Percentiles rank a stretch among this genome's conserved stretches.
Evolutionary conservation across 2,797 vertebrate genomes (phyloP).

Genomic region (Smutsia gigantea): DNA sequence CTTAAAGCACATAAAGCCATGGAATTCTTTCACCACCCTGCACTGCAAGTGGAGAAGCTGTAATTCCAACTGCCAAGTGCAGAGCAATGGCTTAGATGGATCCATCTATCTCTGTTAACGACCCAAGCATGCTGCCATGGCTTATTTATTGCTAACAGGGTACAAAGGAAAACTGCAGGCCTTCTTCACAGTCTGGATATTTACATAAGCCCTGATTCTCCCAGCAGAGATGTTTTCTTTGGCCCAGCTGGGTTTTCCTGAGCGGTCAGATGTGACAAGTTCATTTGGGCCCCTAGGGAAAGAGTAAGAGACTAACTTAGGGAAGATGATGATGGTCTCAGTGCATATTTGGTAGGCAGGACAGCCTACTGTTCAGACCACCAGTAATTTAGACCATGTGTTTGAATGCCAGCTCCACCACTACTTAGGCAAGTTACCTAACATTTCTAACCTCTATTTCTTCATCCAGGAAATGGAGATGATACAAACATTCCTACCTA

Average conservation of each 20-base stretch:
- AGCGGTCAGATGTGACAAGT: constrained; percentile 7
- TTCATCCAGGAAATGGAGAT: neutral
- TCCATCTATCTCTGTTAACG: constrained; percentile 29
- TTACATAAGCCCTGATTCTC: neutral
- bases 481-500: neutral
- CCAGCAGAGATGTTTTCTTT: constrained; percentile 42
- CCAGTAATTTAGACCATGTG: neutral
- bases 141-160: constrained; percentile 52
- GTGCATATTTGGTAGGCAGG: neutral
- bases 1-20: constrained; percentile 53
- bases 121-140: neutral
- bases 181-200: neutral
- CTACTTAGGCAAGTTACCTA: neutral
- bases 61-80: neutral
- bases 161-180: neutral
- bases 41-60: neutral
- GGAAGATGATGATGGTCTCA: neutral
- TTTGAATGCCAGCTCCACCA: neutral
- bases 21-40: neutral
- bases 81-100: neutral
- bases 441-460: neutral
- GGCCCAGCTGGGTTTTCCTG: constrained; percentile 5
- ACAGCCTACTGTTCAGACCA: neutral
- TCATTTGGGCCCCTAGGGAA: neutral
- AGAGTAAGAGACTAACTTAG: neutral